Base-by-base conservation (phyloP, 2,113 vertebrate genomes). In the Salvelinus namaycush region DNA sequence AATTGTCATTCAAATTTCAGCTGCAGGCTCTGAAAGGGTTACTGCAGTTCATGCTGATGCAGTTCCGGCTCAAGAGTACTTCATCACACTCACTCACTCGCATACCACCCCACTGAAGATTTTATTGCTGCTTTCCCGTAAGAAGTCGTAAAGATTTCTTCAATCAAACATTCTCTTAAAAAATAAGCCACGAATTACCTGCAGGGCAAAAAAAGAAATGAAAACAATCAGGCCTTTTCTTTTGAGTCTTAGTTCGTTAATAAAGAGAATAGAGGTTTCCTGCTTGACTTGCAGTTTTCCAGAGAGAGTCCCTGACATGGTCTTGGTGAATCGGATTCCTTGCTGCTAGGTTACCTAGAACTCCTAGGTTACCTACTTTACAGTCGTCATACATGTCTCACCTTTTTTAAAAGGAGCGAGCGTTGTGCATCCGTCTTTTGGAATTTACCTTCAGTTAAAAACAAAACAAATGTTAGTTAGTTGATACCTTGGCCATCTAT, bases 271-370 rank as follows among this genome's bases (percentile, higher is more conserved):
- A 69, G 24, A 4, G 31, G 22, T 26, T 48, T 13, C 3, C 27
- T 48, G 14, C 29, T 44, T 68, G 29, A 2, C 44, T 68, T 76
- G 8, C 31, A 73, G 22, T 20, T 78, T 73, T 70, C 31, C 73
- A 76, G 70, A 51, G 39, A 49, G 18, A 5, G 29, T 31, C 29
- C 72, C 16, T 82, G 39, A 57, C 67, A 73, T 16, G 72, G 13
- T 54, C 6, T 6, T 78, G 84, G 44, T 73, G 85, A 87, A 91
- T 84, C 34, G 68, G 74, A 82, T 82, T 82, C 48, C 70, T 75
- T 27, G 34, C 27, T 86, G 79, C 24, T 79, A 76, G 54, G 0
- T 9, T 44, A 22, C 31, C 31, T 31, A 6, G 31, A 34, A 6
- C 5, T 34, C 31, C 5, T 34, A 34, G 31, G 31, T 34, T 6